Evolutionary conservation across 2,888 invertebrate genomes (phyloP).

Genomic region (Venustoraphidia nigricollis): DNA sequence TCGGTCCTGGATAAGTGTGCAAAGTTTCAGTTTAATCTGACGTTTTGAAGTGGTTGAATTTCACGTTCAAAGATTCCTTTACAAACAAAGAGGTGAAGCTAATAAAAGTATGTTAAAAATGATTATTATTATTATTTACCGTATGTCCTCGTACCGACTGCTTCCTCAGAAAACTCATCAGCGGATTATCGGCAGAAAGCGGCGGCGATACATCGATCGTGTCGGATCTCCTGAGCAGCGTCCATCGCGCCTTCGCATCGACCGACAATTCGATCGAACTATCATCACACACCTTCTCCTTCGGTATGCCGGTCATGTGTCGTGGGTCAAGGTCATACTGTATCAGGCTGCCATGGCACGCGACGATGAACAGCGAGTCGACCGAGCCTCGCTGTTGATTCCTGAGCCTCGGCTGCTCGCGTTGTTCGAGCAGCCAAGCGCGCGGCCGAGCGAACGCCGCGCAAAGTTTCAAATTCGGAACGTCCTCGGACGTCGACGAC

Average conservation of each 20-base stretch:
- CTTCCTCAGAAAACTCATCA: conserved; percentile 31
- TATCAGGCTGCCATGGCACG: conserved; percentile 71
- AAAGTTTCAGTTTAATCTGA: too few relatives aligned
- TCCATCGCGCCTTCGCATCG: conserved; percentile 82
- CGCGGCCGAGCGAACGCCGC: conserved; percentile 63
- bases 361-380: conserved; percentile 81
- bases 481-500: conserved; percentile 56
- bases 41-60: too few relatives aligned
- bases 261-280: conserved; percentile 74
- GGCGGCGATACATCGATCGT: conserved; percentile 60
- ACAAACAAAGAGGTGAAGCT: too few relatives aligned
- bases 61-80: too few relatives aligned
- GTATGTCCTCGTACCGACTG: conserved; percentile 8
- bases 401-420: conserved; percentile 19
- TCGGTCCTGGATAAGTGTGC: too few relatives aligned
- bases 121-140: too few relatives aligned
- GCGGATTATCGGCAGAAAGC: conserved; percentile 52
- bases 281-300: conserved; percentile 76
- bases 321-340: conserved; percentile 80
- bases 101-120: too few relatives aligned
- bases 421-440: conserved; percentile 41
- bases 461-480: conserved; percentile 56
- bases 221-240: conserved; percentile 48
- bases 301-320: conserved; percentile 48
- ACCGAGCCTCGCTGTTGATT: conserved; percentile 39